Percentiles rank a stretch among this genome's conserved stretches.
Evolutionary conservation across 2,888 invertebrate genomes (phyloP).

Genomic region (Rhagonycha lutea): DNA sequence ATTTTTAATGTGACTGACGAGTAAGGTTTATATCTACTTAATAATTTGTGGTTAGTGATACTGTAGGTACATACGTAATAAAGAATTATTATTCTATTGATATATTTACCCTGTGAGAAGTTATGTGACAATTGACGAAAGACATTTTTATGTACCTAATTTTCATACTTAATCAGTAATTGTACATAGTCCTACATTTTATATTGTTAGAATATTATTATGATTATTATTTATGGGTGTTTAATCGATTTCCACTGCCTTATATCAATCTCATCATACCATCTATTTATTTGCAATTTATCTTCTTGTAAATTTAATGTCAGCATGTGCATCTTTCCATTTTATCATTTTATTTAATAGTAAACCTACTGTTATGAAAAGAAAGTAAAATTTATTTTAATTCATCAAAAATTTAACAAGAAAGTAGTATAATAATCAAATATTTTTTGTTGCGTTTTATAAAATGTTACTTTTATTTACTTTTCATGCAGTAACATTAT

Average conservation of each 20-base stretch:
- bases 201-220: slow-evolving; percentile 44
- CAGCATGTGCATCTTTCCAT: slow-evolving; percentile 2
- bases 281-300: slow-evolving; percentile 28
- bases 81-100: slow-evolving; percentile 29
- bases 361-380: not conserved
- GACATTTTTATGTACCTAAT: slow-evolving; percentile 51
- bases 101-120: slow-evolving; percentile 33
- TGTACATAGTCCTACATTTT: slow-evolving; percentile 47
- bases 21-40: slow-evolving; percentile 35
- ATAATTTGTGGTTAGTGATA: slow-evolving; percentile 40
- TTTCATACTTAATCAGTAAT: slow-evolving; percentile 49
- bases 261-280: slow-evolving; percentile 46
- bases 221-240: slow-evolving; percentile 44
- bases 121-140: slow-evolving; percentile 41
- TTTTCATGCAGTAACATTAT: slow-evolving; percentile 1
- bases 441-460: not conserved
- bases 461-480: not conserved
- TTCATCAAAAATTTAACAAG: not conserved
- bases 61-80: slow-evolving; percentile 24
- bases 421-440: not conserved
- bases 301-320: not conserved
- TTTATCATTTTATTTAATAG: slow-evolving; percentile 35
- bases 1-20: slow-evolving; percentile 30
- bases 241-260: slow-evolving; percentile 49
- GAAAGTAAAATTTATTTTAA: not conserved